phyloP scores from a whole-genome alignment of 2,113 vertebrate species.

The Pangasianodon gigas region DNA sequence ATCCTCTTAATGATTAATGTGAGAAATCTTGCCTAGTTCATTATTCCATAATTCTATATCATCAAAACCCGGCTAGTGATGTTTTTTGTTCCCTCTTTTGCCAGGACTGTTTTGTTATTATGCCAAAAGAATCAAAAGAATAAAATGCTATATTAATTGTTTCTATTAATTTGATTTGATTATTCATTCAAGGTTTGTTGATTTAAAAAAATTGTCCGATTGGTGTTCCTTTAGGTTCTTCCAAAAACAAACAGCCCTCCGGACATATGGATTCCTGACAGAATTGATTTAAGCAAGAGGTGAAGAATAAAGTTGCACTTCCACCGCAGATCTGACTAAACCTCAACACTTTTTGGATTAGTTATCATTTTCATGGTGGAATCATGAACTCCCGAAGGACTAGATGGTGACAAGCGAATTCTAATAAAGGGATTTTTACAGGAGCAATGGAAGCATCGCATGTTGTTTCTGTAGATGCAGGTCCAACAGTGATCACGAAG shows the following conservation, averaged over 20 bases:
- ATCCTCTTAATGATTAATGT: too few species aligned
- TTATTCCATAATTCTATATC: background rate
- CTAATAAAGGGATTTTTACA: background rate
- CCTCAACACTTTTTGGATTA: background rate
- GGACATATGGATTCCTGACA: constrained; percentile 46
- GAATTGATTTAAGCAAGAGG: background rate
- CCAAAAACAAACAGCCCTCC: background rate
- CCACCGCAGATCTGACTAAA: background rate
- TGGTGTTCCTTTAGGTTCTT: constrained; percentile 10
- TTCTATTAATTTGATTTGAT: background rate
- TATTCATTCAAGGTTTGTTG: too few species aligned
- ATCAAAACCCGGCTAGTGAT: background rate
- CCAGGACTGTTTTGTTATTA: background rate
- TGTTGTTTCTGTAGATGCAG: constrained; percentile 44
- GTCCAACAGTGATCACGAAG: constrained; percentile 42
- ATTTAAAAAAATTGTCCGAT: background rate
- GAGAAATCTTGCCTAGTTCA: background rate
- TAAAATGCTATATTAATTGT: background rate
- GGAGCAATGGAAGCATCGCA: constrained; percentile 53
- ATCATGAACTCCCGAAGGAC: constrained; percentile 30
- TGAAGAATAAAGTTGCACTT: background rate
- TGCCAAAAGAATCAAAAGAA: background rate
- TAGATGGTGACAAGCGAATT: constrained; percentile 30
- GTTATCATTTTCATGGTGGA: background rate
- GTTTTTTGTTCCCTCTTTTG: background rate